Conservation (phyloP, 2,113 vertebrate genomes). For the Gallinago media region DNA sequence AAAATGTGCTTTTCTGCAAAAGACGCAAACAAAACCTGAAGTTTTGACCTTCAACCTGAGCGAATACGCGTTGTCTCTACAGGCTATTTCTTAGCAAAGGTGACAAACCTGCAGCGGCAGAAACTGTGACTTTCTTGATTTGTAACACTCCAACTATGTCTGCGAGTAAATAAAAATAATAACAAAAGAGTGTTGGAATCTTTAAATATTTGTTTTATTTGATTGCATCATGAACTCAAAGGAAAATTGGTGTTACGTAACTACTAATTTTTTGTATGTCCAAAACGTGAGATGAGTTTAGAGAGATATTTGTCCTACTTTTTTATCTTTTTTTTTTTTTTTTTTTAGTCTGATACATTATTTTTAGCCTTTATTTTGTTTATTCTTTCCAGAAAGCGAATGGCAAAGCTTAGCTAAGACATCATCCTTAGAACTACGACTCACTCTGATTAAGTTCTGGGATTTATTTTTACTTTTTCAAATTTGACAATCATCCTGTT, state of each 20-base stretch:
- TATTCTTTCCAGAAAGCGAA: neutral
- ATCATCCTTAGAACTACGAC: neutral
- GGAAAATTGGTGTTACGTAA: neutral
- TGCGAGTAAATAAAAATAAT: neutral
- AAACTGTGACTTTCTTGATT: neutral
- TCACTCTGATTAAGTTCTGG: neutral
- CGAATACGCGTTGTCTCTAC: neutral
- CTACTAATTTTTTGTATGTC: neutral
- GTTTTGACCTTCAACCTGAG: conserved; percentile 58
- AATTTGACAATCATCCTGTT: neutral
- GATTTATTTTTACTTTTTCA: conserved; percentile 29
- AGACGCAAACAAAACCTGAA: conserved; percentile 42
- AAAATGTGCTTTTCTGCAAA: conserved; percentile 15
- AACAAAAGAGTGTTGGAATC: neutral
- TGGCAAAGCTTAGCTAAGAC: neutral
- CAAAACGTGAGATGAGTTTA: neutral
- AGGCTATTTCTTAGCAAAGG: conserved; percentile 27
- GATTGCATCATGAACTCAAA: neutral
- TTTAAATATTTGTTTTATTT: neutral
- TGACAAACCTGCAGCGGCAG: conserved; percentile 11
- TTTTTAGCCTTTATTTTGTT: neutral
- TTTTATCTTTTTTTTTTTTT: neutral
- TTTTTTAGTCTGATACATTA: neutral
- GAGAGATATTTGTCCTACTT: neutral
- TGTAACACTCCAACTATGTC: neutral